Conservation (phyloP, 2,797 vertebrate genomes). For the Malurus leucopterus region DNA sequence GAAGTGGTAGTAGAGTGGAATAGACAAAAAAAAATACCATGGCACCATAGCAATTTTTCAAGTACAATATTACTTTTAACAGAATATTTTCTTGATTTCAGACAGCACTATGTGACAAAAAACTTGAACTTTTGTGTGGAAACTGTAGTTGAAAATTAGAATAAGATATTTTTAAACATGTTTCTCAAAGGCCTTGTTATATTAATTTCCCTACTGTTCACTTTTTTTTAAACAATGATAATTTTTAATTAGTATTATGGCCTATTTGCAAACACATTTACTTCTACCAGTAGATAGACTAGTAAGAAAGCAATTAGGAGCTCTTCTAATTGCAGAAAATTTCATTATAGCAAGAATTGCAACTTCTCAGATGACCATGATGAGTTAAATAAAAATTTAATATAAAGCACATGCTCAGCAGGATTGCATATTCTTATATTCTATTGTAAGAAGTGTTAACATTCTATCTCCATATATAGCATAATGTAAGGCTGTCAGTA, state of each 20-base stretch:
- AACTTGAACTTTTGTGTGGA: rapidly evolving
- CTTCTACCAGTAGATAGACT: neutral
- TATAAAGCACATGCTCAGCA: neutral
- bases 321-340: neutral
- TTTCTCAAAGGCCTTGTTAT: neutral
- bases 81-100: neutral
- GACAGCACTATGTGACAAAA: neutral
- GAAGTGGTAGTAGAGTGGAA: neutral
- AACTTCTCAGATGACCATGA: neutral
- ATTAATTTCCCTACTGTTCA: neutral
- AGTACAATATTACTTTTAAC: neutral
- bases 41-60: neutral
- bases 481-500: neutral
- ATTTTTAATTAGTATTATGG: neutral
- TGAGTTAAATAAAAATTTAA: neutral
- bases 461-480: neutral
- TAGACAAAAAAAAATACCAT: neutral
- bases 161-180: neutral
- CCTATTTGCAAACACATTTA: neutral
- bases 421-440: neutral
- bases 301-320: neutral
- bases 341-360: neutral
- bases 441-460: neutral
- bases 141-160: neutral
- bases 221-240: neutral